Conservation (phyloP, 2,797 vertebrate genomes). For the Carduelis carduelis region DNA sequence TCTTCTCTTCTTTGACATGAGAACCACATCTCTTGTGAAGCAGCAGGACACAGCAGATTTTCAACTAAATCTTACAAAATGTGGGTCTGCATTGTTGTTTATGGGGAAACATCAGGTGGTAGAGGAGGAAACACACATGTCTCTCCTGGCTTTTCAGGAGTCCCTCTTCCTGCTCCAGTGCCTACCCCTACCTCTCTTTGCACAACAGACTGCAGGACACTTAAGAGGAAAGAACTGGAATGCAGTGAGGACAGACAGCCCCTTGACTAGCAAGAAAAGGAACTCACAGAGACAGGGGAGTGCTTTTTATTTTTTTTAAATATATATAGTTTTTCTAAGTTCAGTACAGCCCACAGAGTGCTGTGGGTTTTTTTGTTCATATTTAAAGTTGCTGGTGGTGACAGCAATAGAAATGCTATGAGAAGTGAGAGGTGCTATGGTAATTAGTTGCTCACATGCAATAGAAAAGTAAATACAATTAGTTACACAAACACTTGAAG, state of each 20-base stretch:
- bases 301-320: no score
- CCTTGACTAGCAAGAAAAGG: not conserved
- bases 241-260: not conserved
- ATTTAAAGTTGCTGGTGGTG: not conserved
- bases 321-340: not conserved
- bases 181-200: not conserved
- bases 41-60: not conserved
- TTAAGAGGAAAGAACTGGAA: not conserved
- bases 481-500: not conserved
- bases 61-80: not conserved
- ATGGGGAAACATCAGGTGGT: not conserved
- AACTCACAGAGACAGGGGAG: not conserved
- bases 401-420: not conserved
- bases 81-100: not conserved
- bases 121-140: rapidly evolving
- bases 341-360: not conserved
- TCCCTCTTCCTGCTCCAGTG: not conserved
- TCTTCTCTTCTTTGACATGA: not conserved
- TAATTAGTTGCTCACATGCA: not conserved
- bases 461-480: not conserved
- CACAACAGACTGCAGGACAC: not conserved
- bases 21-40: not conserved
- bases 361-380: not conserved
- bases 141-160: not conserved
- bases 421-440: not conserved